Base-by-base conservation (phyloP, 1,140 invertebrate species). In the Bicyclus anynana region DNA sequence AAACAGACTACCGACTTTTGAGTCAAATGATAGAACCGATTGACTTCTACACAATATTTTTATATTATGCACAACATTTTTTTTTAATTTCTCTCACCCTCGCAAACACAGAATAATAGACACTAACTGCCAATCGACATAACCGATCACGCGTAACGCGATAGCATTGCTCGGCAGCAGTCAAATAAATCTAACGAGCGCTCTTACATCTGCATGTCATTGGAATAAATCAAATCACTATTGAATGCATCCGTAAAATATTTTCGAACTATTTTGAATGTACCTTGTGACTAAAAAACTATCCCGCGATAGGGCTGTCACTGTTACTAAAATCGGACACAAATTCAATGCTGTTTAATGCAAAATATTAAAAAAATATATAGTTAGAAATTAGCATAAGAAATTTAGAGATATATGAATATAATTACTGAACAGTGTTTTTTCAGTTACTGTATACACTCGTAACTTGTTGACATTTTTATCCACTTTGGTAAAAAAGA, bases 171-270 rank as follows among this genome's bases (percentile, higher is more conserved):
- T 69, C 78, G 84, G 85, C 84, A 83, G 69, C 80, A 88, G 83
- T 83, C 81, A 80, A 82, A 87, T 84, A 86, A 84, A 84, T 85
- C 79, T 86, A 88, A 88, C 85, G 77, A 84, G 80, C 55, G 75
- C 77, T 71, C 75, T 80, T 73, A 77, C 84, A 86, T 88, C 83
- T 88, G 85, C 85, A 88, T 88, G 82, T 84, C 85, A 80, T 62
- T 79, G 72, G 82, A 80, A 88, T 88, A 88, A 88, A 88, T 88
- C 85, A 88, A 85, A 88, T 86, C 81, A 84, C 80, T 63, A 71
- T 80, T 88, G 77, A 85, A 88, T 88, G 74, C 84, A 72, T 73
- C 73, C 85, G 80, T 86, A 74, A 86, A 88, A 88, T 86, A 85
- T 86, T 87, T 87, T 80, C 62, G 76, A 86, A 85, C 83, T 86